A percentile compares a stretch with the other conserved stretches of the same genome.
phyloP scores from a whole-genome alignment of 2,113 vertebrate species.

The Cinclus cinclus region DNA sequence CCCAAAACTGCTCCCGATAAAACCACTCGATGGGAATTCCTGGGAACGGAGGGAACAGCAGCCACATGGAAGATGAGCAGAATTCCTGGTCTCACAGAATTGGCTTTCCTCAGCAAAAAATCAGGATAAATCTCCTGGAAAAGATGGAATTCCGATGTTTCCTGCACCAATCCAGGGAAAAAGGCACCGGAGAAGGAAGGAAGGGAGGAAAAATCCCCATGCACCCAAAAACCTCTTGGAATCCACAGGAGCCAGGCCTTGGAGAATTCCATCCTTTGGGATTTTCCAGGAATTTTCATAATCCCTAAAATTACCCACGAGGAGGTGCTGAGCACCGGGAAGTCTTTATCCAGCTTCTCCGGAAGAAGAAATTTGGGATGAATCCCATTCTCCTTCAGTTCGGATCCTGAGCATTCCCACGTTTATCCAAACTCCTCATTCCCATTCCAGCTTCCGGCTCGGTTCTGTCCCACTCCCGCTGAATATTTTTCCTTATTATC shows the following conservation, averaged over 20 bases:
- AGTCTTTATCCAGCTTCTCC: not conserved
- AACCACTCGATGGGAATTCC: not conserved
- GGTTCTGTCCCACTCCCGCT: fast-evolving
- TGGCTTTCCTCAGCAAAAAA: not conserved
- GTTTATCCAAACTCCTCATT: not conserved
- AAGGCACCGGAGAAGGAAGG: not conserved
- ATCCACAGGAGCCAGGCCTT: not conserved
- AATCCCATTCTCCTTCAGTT: not conserved
- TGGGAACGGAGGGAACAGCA: not conserved
- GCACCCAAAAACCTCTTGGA: not conserved
- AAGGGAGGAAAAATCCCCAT: not conserved
- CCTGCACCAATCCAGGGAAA: not conserved
- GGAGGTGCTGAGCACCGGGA: no score
- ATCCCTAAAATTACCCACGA: not conserved
- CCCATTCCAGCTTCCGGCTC: not conserved
- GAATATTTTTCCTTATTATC: not conserved
- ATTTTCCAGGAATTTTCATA: not conserved
- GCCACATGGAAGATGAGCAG: fast-evolving
- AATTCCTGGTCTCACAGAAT: not conserved
- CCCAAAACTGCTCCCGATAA: not conserved
- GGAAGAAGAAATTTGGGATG: not conserved
- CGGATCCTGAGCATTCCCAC: not conserved
- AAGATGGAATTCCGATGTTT: not conserved
- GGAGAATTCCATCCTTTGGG: not conserved
- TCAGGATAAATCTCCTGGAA: not conserved